Evolutionary conservation across 64 coral and sea anemone species (phyloP), one percentile per base, ranked within the genome.

Genomic region (Pocillopora damicornis): DNA sequence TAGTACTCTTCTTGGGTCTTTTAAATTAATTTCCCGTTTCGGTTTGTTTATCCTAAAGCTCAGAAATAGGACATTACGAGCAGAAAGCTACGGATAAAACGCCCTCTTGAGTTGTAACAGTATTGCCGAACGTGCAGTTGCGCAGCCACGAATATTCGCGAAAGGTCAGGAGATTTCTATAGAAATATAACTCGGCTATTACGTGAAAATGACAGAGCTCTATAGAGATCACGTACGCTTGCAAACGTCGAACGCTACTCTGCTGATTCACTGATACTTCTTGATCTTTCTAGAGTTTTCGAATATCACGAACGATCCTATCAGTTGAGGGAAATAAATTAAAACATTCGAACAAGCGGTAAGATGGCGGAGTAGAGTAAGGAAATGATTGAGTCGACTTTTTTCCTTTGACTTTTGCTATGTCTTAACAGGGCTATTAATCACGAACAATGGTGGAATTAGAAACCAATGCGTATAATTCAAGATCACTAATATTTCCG

Each of bases 1-100:
- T 13, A 25, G 11, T 10, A 35, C 60, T 81, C n/a, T 71, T 11
- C 67, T 4, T 23, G 22, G 20, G 20, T 23, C 10, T 25, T n/a
- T 23, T 20, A 23, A 71, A 25, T 71, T 58, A 18, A 58, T 36
- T 85, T 85, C 81, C 81, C 81, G 65, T 85, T 42, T 34, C 11
- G 22, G 0, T 1, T 73, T 37, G 25, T 58, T 63, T 85, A 12
- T 72, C 20, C 35, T 58, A 35, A 81, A 85, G 42, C 42, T 51
- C 42, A 51, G 42, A 51, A 2, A 51, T 7, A 51, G 7, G 42
- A 51, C 42, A 7, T 51, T 51, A 51, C 42, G 42, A 51, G 42
- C 42, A 51, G 42, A 51, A 17, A 17, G 75, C 35, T 81, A 1
- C 37, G 9, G 42, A 51, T 51, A 51, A 51, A 51, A 51, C 42